Evolutionary conservation across 2,797 vertebrate genomes (phyloP).

Genomic region (Sebastes iracundus): DNA sequence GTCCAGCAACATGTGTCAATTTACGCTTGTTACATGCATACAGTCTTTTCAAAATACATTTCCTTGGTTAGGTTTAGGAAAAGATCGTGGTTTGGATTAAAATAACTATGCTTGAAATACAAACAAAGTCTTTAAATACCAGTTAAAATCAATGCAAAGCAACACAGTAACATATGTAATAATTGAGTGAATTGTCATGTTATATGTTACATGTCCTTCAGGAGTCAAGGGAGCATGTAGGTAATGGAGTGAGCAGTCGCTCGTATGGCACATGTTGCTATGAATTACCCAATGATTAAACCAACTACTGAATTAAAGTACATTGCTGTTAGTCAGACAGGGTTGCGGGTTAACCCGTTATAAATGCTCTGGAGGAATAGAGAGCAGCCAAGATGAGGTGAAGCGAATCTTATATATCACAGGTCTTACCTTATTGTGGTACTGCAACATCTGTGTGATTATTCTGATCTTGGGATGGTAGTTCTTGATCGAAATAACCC

Average conservation of each 20-base stretch:
- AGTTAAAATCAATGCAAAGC: neutral
- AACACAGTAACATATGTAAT: neutral
- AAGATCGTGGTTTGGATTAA: too few relatives aligned
- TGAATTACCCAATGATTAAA: neutral
- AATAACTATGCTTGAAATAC: too few relatives aligned
- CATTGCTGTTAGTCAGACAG: neutral
- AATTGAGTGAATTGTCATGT: neutral
- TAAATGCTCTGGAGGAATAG: neutral
- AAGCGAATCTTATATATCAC: neutral
- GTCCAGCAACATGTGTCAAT: too few relatives aligned
- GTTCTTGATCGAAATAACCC: conserved; percentile 99
- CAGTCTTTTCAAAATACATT: too few relatives aligned
- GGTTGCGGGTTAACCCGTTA: neutral
- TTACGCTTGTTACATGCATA: too few relatives aligned
- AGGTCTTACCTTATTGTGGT: conserved; percentile 96
- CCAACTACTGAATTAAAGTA: neutral
- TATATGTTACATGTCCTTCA: neutral
- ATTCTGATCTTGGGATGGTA: conserved; percentile 99
- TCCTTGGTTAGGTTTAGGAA: too few relatives aligned
- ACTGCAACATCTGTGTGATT: conserved; percentile 99
- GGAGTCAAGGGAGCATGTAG: neutral
- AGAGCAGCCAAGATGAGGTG: neutral
- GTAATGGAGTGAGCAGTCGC: neutral
- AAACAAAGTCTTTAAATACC: neutral
- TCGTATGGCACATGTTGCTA: neutral